Evolutionary conservation across 2,888 invertebrate genomes (phyloP).

Genomic region (Agrotis ipsilon): DNA sequence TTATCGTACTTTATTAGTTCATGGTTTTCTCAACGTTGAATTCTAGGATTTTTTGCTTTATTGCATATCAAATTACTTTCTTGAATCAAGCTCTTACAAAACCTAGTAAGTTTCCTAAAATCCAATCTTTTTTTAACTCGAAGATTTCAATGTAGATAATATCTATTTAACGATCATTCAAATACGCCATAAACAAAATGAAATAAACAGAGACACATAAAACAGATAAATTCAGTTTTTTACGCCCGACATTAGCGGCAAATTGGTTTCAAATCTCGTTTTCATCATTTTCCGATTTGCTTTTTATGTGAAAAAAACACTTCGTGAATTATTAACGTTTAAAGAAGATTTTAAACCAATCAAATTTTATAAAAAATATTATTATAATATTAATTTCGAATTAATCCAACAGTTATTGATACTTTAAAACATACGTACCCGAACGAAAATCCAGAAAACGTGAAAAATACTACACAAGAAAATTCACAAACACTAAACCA

Average conservation of each 20-base stretch:
- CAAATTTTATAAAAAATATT: not conserved
- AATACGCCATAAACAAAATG: constrained; percentile 33
- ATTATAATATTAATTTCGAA: not conserved
- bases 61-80: not conserved
- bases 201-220: constrained; percentile 33
- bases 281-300: constrained; percentile 19
- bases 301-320: constrained; percentile 5
- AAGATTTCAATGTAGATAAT: not conserved
- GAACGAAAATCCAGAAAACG: constrained; percentile 51
- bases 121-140: not conserved
- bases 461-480: constrained; percentile 49
- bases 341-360: not conserved
- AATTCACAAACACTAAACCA: constrained; percentile 45
- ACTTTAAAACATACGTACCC: constrained; percentile 47
- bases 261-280: constrained; percentile 30
- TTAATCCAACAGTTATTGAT: not conserved
- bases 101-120: not conserved
- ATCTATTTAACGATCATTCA: constrained; percentile 8
- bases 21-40: not conserved
- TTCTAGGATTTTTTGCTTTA: not conserved
- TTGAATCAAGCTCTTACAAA: not conserved
- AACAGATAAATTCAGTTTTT: constrained; percentile 35
- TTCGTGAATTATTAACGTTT: not conserved
- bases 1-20: too few species aligned
- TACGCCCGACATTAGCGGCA: constrained; percentile 37